Evolutionary conservation across 92 coral and sea anemone species (phyloP), one percentile per base, ranked within the genome.

Genomic region (Zoanthus gigantus): DNA sequence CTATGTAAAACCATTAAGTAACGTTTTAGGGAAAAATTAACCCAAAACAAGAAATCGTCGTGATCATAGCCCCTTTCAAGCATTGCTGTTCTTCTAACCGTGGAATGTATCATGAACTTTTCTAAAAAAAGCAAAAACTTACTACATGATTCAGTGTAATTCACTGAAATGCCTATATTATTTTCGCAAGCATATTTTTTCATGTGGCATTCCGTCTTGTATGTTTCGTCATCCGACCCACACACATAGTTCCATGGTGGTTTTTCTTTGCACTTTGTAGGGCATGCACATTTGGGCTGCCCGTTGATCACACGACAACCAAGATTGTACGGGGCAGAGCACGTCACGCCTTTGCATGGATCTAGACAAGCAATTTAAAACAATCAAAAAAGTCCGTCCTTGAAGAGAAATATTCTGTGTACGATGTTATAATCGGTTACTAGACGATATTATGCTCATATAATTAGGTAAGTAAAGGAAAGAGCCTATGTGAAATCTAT

Each of bases 121-220:
- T 37, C 42, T 37, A 37, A 37, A 37, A 23, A 23, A 6, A 16
- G 72, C 14, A 9, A 56, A 12, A 34, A 80, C 85, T 80, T 80
- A 80, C 85, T 45, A 17, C 85, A 81, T 71, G 47, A 16, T 65
- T 75, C 85, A 2, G 85, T 81, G 85, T 79, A 79, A 60, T 79
- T 79, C 31, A 79, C 83, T n/a, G 34, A 11, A 29, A 79, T 79
- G 28, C 34, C 47, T 66, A 81, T 0, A 81, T 66, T 81, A 74
- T 63, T 81, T 81, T 31, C 60, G 30, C 85, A 81, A 47, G 85
- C 76, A 67, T 66, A 63, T 81, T 48, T 81, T 31, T 6, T 66
- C 74, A 81, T 4, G 45, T 81, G 85, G 11, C 85, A 81, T 9
- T 81, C 85, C 50, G 85, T 81, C 85, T 81, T 81, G 75, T 81